Conservation (phyloP, 1,140 invertebrate genomes). For the Drosophila nebulosa region DNA sequence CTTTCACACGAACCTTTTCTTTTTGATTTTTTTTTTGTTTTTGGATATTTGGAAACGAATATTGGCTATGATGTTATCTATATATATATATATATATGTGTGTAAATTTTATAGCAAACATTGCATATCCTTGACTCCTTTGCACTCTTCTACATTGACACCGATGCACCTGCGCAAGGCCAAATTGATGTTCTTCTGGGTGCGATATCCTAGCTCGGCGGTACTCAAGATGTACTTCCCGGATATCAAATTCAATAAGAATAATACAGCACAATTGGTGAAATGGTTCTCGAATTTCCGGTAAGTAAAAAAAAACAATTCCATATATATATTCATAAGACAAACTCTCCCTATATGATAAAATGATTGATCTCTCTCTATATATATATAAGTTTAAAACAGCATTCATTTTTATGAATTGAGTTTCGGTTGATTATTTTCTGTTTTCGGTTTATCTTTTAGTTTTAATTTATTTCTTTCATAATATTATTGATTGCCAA, state of each 20-base stretch:
- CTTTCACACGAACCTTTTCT: not conserved
- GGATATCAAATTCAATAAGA: slow-evolving; percentile 99
- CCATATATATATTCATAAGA: not conserved
- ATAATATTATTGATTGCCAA: slow-evolving; percentile 28
- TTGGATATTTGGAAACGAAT: slow-evolving; percentile 52
- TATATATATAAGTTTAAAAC: slow-evolving; percentile 27
- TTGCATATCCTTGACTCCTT: slow-evolving; percentile 87
- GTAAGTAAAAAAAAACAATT: slow-evolving; percentile 85
- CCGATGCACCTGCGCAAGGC: slow-evolving; percentile 99
- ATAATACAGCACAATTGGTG: slow-evolving; percentile 99
- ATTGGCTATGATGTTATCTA: slow-evolving; percentile 40
- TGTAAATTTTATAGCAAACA: slow-evolving; percentile 48
- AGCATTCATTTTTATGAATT: slow-evolving; percentile 75
- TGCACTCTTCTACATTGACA: slow-evolving; percentile 96
- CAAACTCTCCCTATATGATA: too few species aligned
- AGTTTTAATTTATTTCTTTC: not conserved
- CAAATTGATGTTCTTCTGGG: slow-evolving; percentile 99
- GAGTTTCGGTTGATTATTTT: slow-evolving; percentile 23
- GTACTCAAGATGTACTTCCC: slow-evolving; percentile 99
- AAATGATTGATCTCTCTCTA: not conserved
- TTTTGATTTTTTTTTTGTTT: too few species aligned
- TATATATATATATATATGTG: slow-evolving; percentile 28
- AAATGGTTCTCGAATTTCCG: slow-evolving; percentile 99
- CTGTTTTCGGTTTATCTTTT: not conserved
- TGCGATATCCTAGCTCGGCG: slow-evolving; percentile 98